Evolutionary conservation across 35 echinoderm and acorn worm species (phyloP).

Genomic region (Apostichopus parvimensis): DNA sequence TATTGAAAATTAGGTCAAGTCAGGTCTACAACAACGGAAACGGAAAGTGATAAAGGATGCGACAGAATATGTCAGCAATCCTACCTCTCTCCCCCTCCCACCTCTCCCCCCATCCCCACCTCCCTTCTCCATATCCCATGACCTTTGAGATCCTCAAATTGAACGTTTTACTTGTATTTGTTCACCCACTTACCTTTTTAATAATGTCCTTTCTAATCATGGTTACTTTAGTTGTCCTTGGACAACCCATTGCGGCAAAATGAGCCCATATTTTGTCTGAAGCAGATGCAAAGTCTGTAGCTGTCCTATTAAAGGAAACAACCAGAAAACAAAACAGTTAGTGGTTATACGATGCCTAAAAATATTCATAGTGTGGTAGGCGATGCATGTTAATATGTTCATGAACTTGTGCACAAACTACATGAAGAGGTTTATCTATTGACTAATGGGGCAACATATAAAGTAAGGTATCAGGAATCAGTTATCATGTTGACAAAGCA

Average conservation of each 20-base stretch:
- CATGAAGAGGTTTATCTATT: too few species aligned
- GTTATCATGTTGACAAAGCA: not conserved
- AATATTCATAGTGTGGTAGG: too few species aligned
- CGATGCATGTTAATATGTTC: not conserved
- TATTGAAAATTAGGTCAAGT: too few species aligned
- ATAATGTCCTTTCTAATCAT: conserved; percentile 90
- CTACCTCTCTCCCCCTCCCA: not conserved
- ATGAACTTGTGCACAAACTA: not conserved
- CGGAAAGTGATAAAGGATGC: too few species aligned
- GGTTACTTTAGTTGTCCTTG: conserved; percentile 72
- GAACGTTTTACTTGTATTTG: too few species aligned
- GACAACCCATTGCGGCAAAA: conserved; percentile 88
- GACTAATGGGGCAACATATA: too few species aligned
- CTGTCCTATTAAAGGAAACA: conserved; percentile 63
- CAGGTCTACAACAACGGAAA: too few species aligned
- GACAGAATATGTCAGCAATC: not conserved
- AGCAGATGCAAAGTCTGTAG: conserved; percentile 97
- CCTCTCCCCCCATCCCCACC: too few species aligned
- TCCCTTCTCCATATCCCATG: too few species aligned
- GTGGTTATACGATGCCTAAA: too few species aligned
- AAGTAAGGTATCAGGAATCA: too few species aligned
- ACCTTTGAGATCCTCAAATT: too few species aligned
- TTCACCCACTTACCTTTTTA: conserved; percentile 75
- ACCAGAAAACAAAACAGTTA: not conserved
- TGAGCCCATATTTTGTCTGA: conserved; percentile 99